phyloP scores from a whole-genome alignment of 2,113 vertebrate genomes.

The Eudorcas thomsonii region DNA sequence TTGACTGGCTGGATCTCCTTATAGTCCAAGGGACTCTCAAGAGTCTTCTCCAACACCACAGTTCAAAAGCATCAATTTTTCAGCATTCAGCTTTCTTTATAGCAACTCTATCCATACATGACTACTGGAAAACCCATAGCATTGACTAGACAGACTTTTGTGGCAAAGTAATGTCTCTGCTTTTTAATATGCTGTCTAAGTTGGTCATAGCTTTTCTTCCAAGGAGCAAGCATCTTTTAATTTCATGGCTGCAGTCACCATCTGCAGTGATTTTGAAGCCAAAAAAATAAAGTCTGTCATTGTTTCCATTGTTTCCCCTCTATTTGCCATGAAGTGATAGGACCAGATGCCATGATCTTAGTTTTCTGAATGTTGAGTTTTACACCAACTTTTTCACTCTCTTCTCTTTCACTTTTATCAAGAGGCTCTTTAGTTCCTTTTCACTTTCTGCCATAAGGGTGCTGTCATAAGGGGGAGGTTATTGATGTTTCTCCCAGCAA shows the following conservation, averaged over 20 bases:
- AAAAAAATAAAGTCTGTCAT: neutral
- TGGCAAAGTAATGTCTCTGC: neutral
- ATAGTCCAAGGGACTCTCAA: neutral
- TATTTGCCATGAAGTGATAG: neutral
- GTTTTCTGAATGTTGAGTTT: neutral
- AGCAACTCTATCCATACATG: neutral
- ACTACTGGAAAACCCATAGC: neutral
- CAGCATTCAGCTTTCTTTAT: neutral
- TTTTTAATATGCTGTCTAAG: neutral
- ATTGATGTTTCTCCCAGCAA: neutral
- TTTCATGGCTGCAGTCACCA: neutral
- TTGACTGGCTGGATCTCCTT: neutral
- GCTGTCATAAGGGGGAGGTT: neutral
- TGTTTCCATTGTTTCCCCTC: neutral
- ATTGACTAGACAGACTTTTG: neutral
- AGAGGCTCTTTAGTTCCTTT: neutral
- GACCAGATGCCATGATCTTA: neutral
- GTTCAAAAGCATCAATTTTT: neutral
- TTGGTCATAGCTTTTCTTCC: neutral
- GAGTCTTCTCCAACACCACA: neutral
- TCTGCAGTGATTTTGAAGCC: neutral
- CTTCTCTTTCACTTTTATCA: neutral
- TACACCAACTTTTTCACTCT: neutral
- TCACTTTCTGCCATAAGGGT: neutral
- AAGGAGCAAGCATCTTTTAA: neutral